These are phyloP conservation scores for Toxonevra muliebris DNA, from an alignment of 2,888 invertebrate genomes.

Conservation along the genomic window DNA sequence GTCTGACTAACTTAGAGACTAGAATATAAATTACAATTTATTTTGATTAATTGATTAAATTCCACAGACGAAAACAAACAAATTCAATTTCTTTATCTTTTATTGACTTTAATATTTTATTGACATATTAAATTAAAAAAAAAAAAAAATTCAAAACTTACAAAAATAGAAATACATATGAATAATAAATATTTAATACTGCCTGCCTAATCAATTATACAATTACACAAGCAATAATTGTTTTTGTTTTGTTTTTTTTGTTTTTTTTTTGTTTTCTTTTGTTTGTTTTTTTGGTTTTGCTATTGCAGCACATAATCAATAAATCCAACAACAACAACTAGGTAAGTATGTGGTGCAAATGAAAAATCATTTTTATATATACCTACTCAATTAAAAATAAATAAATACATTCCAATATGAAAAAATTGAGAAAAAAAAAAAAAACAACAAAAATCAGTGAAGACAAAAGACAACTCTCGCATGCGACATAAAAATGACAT, in stretches of 20 bases:
- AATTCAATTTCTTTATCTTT: background rate
- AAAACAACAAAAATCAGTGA: background rate
- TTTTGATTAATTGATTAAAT: too few species aligned
- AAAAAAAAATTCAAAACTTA: too few species aligned
- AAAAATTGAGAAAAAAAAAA: background rate
- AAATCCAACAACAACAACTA: too few species aligned
- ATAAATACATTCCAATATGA: background rate
- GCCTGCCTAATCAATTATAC: background rate
- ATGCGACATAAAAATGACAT: conserved; percentile 3
- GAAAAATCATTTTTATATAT: background rate
- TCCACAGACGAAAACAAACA: background rate
- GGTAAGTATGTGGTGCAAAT: conserved; percentile 17
- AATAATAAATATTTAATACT: background rate
- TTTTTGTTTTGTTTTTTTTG: background rate
- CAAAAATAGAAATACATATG: too few species aligned
- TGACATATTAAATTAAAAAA: too few species aligned
- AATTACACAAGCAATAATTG: too few species aligned
- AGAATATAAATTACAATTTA: too few species aligned
- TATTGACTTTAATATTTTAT: background rate
- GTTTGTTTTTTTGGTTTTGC: too few species aligned
- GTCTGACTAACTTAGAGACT: too few species aligned
- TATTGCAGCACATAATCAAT: background rate
- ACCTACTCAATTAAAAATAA: background rate
- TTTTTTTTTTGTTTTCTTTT: background rate
- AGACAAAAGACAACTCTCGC: background rate